phyloP scores from a whole-genome alignment of 2,797 vertebrate genomes.

The Gymnodraco acuticeps region DNA sequence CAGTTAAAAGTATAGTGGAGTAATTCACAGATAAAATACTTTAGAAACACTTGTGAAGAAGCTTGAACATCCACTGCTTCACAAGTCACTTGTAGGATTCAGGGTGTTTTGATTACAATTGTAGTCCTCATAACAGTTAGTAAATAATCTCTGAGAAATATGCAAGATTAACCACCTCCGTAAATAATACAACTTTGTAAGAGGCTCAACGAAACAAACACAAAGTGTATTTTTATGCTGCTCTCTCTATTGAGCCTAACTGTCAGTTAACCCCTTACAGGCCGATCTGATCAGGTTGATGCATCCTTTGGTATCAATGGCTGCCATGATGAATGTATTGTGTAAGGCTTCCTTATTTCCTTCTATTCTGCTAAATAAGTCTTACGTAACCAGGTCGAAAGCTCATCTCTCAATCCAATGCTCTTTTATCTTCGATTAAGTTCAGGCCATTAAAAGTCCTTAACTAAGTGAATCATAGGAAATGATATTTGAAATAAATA shows the following conservation, averaged over 20 bases:
- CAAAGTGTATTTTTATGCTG: neutral
- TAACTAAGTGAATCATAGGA: neutral
- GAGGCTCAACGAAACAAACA: neutral
- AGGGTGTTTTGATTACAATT: neutral
- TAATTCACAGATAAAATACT: constrained; percentile 59
- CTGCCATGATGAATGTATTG: constrained; percentile 21
- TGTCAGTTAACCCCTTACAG: neutral
- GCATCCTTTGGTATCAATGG: constrained; percentile 4
- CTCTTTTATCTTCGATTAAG: neutral
- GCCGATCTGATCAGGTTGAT: constrained; percentile 5
- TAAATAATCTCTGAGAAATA: neutral
- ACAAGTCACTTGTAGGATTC: neutral
- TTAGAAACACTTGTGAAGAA: constrained; percentile 16
- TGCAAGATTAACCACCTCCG: neutral
- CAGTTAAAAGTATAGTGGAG: constrained; percentile 61
- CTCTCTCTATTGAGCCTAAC: neutral
- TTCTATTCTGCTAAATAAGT: neutral
- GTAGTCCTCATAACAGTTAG: neutral
- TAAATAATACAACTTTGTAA: neutral
- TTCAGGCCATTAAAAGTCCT: neutral
- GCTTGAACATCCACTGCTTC: neutral
- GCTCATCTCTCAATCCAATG: neutral
- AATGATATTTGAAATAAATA: neutral
- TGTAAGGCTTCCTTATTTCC: constrained; percentile 1
- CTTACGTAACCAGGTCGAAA: neutral